Base-by-base conservation (phyloP, 2,888 invertebrate species). In the Chrysina gloriosa region DNA sequence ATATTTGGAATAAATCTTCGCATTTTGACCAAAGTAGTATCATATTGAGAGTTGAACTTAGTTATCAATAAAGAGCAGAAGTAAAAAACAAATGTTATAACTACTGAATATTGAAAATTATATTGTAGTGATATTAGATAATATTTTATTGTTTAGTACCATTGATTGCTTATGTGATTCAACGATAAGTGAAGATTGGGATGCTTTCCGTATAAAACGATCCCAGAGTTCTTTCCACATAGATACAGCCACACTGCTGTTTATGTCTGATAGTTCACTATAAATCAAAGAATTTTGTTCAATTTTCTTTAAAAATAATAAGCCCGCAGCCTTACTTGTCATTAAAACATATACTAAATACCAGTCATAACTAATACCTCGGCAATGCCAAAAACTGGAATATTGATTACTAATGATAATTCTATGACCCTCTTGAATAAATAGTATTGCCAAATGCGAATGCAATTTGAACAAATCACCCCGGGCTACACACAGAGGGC, bases 381-480 rank as follows among this genome's bases (percentile, higher is more conserved):
- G 85, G 0, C 91, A 89, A 14, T 89, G 90, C 93, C 93, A 94
- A 34, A 90, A 86, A 0, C 91, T 90, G 0, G 93, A 93, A 80
- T 94, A 93, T 74, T 94, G 94, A 74, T 91, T 91, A 0, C 92
- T 90, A 25, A 94, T 83, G 0, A 94, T 90, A 0, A 94, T 86
- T 0, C 94, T 92, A 77, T 89, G 86, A 34, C 89, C 88, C 27
- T 87, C 84, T 1, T 25, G 27, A 1, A 63, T 27, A 31, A 19
- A 63, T 16, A 27, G 48, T 16, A 21, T 85, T 0, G 89, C 86
- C 0, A 94, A 93, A 84, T 94, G 94, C 79, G 93, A 94, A 6
- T 94, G 85, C 19, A 91, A 82, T 80, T 94, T 94, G 2, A 85
- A 82, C 4, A 92, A 89, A 34, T 94, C 81, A 69, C 87, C 87